phyloP scores from a whole-genome alignment of 2,113 vertebrate genomes.

The Albula glossodonta region DNA sequence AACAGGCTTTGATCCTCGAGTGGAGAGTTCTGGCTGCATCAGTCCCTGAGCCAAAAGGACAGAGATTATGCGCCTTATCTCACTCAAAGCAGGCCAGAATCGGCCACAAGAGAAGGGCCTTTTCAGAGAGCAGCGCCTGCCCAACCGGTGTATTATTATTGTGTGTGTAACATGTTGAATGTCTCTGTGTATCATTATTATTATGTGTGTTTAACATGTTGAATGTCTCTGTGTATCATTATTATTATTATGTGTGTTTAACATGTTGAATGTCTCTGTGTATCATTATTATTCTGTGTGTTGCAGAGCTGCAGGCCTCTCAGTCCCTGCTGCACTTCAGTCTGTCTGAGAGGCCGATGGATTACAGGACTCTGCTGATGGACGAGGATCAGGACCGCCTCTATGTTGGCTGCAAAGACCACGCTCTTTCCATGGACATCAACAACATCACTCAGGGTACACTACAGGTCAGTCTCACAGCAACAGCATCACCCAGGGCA shows the following conservation, averaged over 20 bases:
- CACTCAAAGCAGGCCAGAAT: background rate
- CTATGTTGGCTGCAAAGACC: conserved; percentile 97
- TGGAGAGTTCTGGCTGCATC: conserved; percentile 49
- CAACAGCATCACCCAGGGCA: background rate
- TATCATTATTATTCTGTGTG: conserved; percentile 15
- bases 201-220: no score
- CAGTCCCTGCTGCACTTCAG: conserved; percentile 85
- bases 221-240: background rate
- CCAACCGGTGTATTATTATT: background rate
- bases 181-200: conserved; percentile 6
- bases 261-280: background rate
- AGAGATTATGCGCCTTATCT: conserved; percentile 38
- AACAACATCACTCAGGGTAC: conserved; percentile 93
- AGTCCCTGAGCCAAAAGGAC: background rate
- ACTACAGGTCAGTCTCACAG: conserved; percentile 78
- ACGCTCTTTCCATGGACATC: conserved; percentile 94
- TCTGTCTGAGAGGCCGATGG: conserved; percentile 84
- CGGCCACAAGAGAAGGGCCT: background rate
- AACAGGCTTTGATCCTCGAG: conserved; percentile 55
- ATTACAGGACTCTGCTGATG: conserved; percentile 96
- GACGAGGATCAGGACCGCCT: conserved; percentile 98
- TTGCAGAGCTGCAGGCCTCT: conserved; percentile 84
- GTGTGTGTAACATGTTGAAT: background rate
- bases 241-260: background rate
- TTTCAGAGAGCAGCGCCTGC: background rate